A percentile compares a stretch with the other conserved stretches of the same genome.
phyloP scores from a whole-genome alignment of 1,140 invertebrate species.

The Tyrophagus putrescentiae region DNA sequence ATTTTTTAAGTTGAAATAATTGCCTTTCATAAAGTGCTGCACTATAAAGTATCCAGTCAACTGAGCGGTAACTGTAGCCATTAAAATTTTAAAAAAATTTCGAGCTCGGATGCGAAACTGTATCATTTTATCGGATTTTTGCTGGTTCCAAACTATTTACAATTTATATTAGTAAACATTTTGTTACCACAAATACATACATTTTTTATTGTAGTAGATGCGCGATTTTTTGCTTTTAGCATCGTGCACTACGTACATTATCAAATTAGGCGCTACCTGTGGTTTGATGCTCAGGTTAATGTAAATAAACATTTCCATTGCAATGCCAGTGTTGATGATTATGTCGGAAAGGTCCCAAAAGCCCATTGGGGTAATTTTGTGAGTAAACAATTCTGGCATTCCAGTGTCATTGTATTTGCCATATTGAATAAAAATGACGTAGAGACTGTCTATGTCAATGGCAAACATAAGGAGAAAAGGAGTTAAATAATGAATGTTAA shows the following conservation, averaged over 20 bases:
- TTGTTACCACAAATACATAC: too few relatives aligned
- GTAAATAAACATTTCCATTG: neutral
- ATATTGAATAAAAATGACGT: neutral
- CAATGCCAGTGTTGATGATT: neutral
- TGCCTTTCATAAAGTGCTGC: too few relatives aligned
- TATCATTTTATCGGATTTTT: too few relatives aligned
- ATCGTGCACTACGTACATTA: neutral
- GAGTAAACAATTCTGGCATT: neutral
- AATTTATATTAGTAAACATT: too few relatives aligned
- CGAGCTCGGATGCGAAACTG: too few relatives aligned
- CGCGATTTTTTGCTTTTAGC: neutral
- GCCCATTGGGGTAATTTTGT: neutral
- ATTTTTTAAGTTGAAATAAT: too few relatives aligned
- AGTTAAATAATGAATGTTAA: neutral
- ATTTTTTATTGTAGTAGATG: neutral
- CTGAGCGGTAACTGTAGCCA: too few relatives aligned
- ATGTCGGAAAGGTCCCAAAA: neutral
- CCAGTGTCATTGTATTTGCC: neutral
- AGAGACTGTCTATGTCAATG: neutral
- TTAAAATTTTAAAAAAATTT: too few relatives aligned
- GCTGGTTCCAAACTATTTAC: too few relatives aligned
- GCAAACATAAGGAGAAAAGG: neutral
- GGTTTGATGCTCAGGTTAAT: neutral
- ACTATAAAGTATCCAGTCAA: too few relatives aligned
- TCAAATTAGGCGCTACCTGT: neutral